Conservation (phyloP, 2,113 vertebrate species). For the Centropus unirufus region DNA sequence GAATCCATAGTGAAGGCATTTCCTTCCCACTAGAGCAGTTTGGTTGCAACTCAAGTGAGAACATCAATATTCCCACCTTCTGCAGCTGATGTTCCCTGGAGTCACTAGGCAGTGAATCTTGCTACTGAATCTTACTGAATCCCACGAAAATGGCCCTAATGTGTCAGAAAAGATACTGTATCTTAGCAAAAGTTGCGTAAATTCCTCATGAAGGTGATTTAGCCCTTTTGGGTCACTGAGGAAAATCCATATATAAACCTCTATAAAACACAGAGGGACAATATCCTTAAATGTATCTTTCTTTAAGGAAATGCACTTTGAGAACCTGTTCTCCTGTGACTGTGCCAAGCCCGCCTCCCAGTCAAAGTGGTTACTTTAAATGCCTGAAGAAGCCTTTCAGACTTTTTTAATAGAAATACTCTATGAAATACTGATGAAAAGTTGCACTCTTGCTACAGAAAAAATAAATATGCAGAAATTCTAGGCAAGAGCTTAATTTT, state of each 20-base stretch:
- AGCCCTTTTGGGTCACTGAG: neutral
- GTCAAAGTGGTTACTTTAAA: neutral
- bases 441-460: neutral
- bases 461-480: neutral
- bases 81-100: rapidly evolving
- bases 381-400: neutral
- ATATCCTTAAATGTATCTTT: neutral
- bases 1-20: neutral
- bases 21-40: neutral
- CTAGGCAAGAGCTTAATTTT: neutral
- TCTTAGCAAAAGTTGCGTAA: neutral
- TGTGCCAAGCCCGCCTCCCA: neutral
- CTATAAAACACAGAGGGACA: neutral
- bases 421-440: neutral
- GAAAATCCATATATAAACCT: neutral
- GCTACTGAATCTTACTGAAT: neutral
- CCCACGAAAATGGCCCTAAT: neutral
- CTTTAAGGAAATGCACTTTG: neutral
- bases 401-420: neutral
- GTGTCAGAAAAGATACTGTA: neutral
- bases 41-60: neutral
- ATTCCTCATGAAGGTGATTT: neutral
- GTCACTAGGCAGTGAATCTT: neutral
- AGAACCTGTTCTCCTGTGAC: neutral
- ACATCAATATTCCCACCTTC: neutral